Percentiles rank a stretch among this genome's conserved stretches.
These are phyloP conservation scores for Palloptera scutellata DNA, from an alignment of 2,888 invertebrate genomes.

Conservation along the genomic window DNA sequence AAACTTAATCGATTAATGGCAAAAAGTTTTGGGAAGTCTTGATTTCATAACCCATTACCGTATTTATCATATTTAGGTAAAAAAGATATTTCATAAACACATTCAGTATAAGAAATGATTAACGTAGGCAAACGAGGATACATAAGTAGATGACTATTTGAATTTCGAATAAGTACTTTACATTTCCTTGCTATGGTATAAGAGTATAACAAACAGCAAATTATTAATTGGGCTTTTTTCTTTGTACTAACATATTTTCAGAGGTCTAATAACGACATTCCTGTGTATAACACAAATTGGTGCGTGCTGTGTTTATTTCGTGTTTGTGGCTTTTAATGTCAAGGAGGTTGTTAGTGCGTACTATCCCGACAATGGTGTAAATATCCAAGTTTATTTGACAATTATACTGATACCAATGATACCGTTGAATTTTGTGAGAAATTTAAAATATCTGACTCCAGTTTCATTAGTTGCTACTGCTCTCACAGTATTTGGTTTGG, in stretches of 20 bases:
- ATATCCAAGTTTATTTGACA: slow-evolving; percentile 75
- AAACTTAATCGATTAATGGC: too few species aligned
- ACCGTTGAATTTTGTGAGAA: slow-evolving; percentile 79
- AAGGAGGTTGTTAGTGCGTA: slow-evolving; percentile 75
- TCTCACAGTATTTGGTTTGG: slow-evolving; percentile 78
- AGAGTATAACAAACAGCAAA: too few species aligned
- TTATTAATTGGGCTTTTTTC: background rate
- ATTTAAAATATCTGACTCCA: slow-evolving; percentile 84
- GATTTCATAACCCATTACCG: too few species aligned
- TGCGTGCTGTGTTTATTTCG: slow-evolving; percentile 95
- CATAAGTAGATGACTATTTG: too few species aligned
- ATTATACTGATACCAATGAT: slow-evolving; percentile 76
- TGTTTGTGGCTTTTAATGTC: slow-evolving; percentile 89
- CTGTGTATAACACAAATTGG: slow-evolving; percentile 92
- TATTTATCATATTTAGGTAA: too few species aligned
- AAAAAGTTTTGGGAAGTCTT: too few species aligned
- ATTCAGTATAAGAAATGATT: too few species aligned
- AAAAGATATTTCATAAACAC: too few species aligned
- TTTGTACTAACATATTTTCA: slow-evolving; percentile 62
- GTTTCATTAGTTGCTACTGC: slow-evolving; percentile 86
- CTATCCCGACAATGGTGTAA: slow-evolving; percentile 66
- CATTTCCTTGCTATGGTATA: too few species aligned
- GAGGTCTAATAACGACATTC: slow-evolving; percentile 80
- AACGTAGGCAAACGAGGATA: too few species aligned
- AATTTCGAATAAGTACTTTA: too few species aligned